Percentiles rank a stretch among this genome's conserved stretches.
These are phyloP conservation scores for Morelia viridis DNA, from an alignment of 2,797 vertebrate species.

Conservation along the genomic window DNA sequence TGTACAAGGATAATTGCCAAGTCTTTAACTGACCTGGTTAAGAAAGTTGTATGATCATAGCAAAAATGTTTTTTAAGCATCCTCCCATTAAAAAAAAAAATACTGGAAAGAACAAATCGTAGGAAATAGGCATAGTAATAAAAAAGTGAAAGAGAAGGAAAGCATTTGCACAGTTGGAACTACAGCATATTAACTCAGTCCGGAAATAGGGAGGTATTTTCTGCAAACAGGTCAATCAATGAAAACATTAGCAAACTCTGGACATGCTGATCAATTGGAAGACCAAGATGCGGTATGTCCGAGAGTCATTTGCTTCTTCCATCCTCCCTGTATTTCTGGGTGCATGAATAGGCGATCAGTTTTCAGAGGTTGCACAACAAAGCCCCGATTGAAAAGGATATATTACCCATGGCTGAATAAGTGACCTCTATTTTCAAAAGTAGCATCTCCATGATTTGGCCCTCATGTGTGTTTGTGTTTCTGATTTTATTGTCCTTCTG, in stretches of 20 bases:
- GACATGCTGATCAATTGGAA: neutral
- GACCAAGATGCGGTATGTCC: neutral
- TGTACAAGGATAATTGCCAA: neutral
- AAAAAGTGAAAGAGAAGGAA: neutral
- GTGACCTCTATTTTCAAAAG: neutral
- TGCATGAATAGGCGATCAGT: neutral
- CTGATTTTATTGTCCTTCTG: neutral
- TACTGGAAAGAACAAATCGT: neutral
- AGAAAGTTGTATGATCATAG: neutral
- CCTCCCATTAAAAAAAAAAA: neutral
- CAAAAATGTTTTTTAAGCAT: neutral
- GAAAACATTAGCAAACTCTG: neutral
- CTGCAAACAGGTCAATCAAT: neutral
- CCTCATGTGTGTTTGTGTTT: slow-evolving; percentile 23
- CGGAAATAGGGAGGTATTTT: neutral
- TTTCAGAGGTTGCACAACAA: neutral
- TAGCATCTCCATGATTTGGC: neutral
- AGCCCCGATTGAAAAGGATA: neutral
- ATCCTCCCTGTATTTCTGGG: neutral
- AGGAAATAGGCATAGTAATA: neutral
- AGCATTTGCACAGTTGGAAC: neutral
- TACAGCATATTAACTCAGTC: neutral
- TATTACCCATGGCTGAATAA: neutral
- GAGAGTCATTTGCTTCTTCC: neutral
- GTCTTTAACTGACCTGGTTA: neutral